Base-by-base conservation (phyloP, 2,888 invertebrate genomes). In the Erpobdella octoculata region DNA sequence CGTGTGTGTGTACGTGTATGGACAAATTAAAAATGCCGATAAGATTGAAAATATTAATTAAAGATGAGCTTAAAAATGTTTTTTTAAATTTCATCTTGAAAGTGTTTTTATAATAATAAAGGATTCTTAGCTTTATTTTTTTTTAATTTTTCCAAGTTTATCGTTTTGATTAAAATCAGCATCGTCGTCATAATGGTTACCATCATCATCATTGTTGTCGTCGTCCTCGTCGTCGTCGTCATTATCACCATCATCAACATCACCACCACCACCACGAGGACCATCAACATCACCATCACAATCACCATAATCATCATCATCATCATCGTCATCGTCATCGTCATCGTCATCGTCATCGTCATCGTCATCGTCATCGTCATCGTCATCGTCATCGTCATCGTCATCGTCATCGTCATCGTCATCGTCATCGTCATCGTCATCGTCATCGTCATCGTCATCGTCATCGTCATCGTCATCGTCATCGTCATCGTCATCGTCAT, bases 401-500 rank as follows among this genome's bases (percentile, higher is more conserved):
- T 75, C 70, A 70, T 74, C 68, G 64, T 74, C 71, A 72, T 72
- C 69, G 59, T 74, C 72, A 66, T 74, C 62, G 70, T 75, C 68
- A 71, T 74, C 71, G 66, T 71, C 70, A 59, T 74, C 71, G 59
- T 74, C 73, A 61, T 73, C 62, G 37, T 70, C 72, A 33, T 28
- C 31, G 0, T 48, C 9, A 82, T 83, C 68, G 85, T 91, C 76
- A 89, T 90, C 78, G 89, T 89, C 81, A 88, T 91, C 15, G 89
- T 90, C 79, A 81, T 89, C 73, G 84, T 91, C 73, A 83, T 91
- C 75, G 84, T 89, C 74, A 89, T 89, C 82, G 84, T 91, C 75
- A 87, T 91, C 86, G 89, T 89, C 83, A 87, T 88, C 76, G 88
- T 88, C 74, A 89, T 89, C 86, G 73, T 89, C 88, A 73, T 82